These are phyloP conservation scores for Andrena minutula DNA, from an alignment of 2,888 invertebrate species.

Conservation along the genomic window DNA sequence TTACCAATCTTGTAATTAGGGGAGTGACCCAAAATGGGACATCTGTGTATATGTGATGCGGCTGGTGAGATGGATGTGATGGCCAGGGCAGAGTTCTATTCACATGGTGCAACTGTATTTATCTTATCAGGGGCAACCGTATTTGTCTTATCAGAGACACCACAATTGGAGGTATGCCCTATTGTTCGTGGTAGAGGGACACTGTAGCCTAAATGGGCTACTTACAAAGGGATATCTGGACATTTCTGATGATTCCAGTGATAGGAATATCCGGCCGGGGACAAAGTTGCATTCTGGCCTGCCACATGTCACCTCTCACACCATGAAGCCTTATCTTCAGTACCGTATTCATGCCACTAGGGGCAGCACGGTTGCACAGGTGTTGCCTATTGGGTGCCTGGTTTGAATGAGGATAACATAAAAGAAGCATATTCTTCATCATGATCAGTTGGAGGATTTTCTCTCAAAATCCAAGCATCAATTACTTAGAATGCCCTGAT, in stretches of 20 bases:
- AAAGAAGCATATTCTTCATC: not conserved
- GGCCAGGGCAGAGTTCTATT: not conserved
- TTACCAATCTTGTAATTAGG: not conserved
- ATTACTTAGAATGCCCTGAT: too few species aligned
- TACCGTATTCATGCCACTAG: not conserved
- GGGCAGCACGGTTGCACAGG: not conserved
- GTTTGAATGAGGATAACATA: not conserved
- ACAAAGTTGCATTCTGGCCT: not conserved
- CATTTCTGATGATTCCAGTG: not conserved
- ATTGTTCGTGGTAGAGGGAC: not conserved
- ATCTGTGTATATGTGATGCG: not conserved
- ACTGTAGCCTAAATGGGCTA: not conserved
- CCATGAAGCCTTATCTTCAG: not conserved
- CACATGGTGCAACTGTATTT: not conserved
- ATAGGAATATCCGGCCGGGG: not conserved
- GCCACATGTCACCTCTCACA: not conserved
- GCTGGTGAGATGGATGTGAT: not conserved
- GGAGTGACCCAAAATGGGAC: not conserved
- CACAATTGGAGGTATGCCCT: not conserved
- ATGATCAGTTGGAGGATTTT: not conserved
- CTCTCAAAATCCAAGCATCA: not conserved
- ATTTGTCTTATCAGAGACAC: not conserved
- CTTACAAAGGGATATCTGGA: not conserved
- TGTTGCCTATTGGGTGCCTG: not conserved
- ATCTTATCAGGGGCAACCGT: not conserved